phyloP scores from a whole-genome alignment of 2,797 vertebrate genomes.

The Paramormyrops hopkinsi region DNA sequence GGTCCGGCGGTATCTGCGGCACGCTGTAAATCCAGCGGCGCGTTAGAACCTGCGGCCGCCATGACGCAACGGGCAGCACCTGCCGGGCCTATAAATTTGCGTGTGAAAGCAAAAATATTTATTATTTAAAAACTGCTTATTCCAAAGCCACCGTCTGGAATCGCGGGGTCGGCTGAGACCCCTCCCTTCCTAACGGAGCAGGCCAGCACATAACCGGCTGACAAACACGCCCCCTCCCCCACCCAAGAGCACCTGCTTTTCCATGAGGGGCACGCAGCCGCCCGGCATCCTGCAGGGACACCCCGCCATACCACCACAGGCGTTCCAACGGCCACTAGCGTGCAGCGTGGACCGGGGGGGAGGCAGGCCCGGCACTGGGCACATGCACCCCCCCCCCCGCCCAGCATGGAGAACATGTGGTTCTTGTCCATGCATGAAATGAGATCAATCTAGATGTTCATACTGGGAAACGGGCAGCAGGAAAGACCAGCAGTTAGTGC shows the following conservation, averaged over 20 bases:
- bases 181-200: background rate
- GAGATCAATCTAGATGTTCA: slow-evolving; percentile 6
- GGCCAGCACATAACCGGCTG: background rate
- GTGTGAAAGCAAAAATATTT: slow-evolving; percentile 62
- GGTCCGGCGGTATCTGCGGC: slow-evolving; percentile 40
- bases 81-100: slow-evolving; percentile 57
- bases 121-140: slow-evolving; percentile 53
- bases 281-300: slow-evolving; percentile 4
- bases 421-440: slow-evolving; percentile 30
- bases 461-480: background rate
- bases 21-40: slow-evolving; percentile 55
- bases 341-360: background rate
- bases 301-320: background rate
- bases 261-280: background rate
- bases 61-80: slow-evolving; percentile 39
- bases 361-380: background rate
- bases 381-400: background rate
- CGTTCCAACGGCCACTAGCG: background rate
- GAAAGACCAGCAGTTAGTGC: background rate
- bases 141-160: slow-evolving; percentile 13
- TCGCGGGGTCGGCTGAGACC: background rate
- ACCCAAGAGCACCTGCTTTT: background rate
- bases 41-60: slow-evolving; percentile 47
- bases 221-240: background rate
- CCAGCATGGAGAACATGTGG: slow-evolving; percentile 19